Evolutionary conservation across 2,113 vertebrate genomes (phyloP), one percentile per base, ranked within the genome.

Genomic region (Paramormyrops kingsleyae): DNA sequence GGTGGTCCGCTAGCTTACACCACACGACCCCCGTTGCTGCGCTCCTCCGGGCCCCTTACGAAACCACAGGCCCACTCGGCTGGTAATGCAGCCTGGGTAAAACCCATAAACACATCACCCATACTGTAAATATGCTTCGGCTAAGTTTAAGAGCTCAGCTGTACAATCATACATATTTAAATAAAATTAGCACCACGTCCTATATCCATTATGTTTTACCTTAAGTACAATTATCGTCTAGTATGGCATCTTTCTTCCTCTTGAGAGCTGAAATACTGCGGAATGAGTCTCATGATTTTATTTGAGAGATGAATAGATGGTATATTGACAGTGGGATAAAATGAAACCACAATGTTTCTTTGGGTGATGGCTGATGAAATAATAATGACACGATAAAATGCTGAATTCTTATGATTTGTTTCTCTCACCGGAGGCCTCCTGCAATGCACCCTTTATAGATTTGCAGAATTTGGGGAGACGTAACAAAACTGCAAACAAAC

Each of bases 61-160:
- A 88, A 88, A 88, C 87, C 87, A 62, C 87, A 88, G 87, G 35
- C 56, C 19, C 56, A 12, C 53, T 88, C 9, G 21, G 31, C 24
- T 17, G n/a, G 7, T 62, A 87, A 87, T 53, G 85, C 50, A 84
- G 83, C 4, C 83, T 13, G n/a, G 27, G 87, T 44, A 46, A 88
- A 56, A 80, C 74, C 13, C 15, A 42, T 19, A 80, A 35, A 35
- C 31, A 19, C 17, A 17, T 19, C 19, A 86, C 47, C 47, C 47
- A 50, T 50, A 31, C 9, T 49, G 12, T 27, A 50, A 50, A 13
- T 24, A n/a, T 47, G n/a, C n/a, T 50, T 50, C 46, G 8, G 74
- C 10, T 86, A 31, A 49, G 42, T 46, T 2, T 13, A 47, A 13
- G 47, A 5, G n/a, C 19, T n/a, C 46, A 86, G 46, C 6, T 50